Evolutionary conservation across 53 echinoderm and acorn worm species (phyloP), one percentile per base, ranked within the genome.

Genomic region (Crossaster papposus): DNA sequence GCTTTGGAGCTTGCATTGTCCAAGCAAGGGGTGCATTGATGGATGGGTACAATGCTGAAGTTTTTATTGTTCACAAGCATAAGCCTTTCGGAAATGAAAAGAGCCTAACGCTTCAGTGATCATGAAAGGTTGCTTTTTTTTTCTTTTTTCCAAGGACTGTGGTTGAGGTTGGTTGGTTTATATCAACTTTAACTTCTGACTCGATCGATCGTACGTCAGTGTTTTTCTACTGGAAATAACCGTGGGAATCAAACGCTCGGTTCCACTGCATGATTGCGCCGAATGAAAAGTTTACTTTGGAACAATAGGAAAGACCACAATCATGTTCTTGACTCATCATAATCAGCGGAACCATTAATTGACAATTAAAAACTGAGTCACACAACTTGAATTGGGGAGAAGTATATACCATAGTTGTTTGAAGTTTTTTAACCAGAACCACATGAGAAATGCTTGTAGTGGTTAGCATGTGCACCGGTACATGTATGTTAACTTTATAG

Each of bases 161-260:
- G 28, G 54, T n/a, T 32, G 32, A 31, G 18, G 54, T 54, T 73
- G 18, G 17, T 26, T n/a, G n/a, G n/a, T n/a, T n/a, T 54, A 29
- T 87, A 72, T 77, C 77, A 36, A 35, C 87, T 75, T 77, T 87
- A n/a, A 6, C 54, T 87, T 55, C 55, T 36, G 76, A 14, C 2
- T 14, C 28, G 18, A n/a, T n/a, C n/a, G n/a, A n/a, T n/a, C n/a
- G n/a, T n/a, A n/a, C n/a, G n/a, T n/a, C n/a, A n/a, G n/a, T n/a
- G n/a, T 85, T 22, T 51, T 85, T 80, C 51, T 22, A 28, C 30
- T 73, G 24, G 26, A n/a, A 32, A n/a, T n/a, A n/a, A 85, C 64
- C 75, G 87, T 87, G 87, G 87, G 87, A 87, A 87, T 24, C n/a
- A 2, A 14, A 0, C 3, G 24, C 6, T 30, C 2, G 1, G 50